Conservation (phyloP, 2,797 vertebrate genomes). For the Enteromius trimaculatus region DNA sequence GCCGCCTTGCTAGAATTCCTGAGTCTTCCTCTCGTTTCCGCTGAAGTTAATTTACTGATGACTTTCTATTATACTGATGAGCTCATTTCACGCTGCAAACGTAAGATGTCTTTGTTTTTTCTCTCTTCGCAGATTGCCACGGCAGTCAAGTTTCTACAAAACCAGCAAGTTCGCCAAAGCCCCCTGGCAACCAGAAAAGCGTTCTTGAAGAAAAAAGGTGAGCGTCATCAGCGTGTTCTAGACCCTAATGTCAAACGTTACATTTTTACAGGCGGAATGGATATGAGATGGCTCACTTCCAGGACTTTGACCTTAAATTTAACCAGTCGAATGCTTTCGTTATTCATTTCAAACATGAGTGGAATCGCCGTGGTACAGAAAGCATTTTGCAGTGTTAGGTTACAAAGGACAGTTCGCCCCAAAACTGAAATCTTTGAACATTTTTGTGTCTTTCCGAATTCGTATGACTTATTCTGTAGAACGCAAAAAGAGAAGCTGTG, state of each 20-base stretch:
- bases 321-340: background rate
- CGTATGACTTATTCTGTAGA: background rate
- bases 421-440: background rate
- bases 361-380: background rate
- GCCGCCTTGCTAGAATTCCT: constrained; percentile 47
- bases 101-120: constrained; percentile 30
- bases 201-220: constrained; percentile 98
- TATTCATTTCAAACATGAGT: constrained; percentile 1
- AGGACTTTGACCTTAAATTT: constrained; percentile 22
- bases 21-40: constrained; percentile 46
- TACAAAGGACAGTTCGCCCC: background rate
- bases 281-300: background rate
- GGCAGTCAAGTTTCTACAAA: constrained; percentile 96
- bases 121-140: constrained; percentile 86
- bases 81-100: constrained; percentile 36
- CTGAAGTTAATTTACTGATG: constrained; percentile 49
- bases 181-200: constrained; percentile 87
- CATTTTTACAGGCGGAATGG: background rate
- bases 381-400: background rate
- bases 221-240: constrained; percentile 43
- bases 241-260: constrained; percentile 10
- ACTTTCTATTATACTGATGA: constrained; percentile 36
- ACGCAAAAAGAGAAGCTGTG: background rate
- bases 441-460: background rate
- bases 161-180: constrained; percentile 93